These are phyloP conservation scores for Thamnophis elegans DNA, from an alignment of 2,797 vertebrate species.

Conservation along the genomic window DNA sequence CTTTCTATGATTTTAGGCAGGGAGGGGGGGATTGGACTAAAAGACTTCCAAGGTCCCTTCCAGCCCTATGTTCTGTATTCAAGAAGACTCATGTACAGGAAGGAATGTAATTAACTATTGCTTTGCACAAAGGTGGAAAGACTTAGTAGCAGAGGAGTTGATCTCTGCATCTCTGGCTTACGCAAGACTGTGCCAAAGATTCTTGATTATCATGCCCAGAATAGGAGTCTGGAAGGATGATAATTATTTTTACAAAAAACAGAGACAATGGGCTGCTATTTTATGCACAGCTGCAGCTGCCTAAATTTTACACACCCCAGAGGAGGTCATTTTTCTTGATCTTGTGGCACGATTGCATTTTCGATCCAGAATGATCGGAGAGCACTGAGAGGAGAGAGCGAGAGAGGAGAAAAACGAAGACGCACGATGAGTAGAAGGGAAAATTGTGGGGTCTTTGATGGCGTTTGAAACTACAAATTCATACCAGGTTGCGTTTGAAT, in stretches of 20 bases:
- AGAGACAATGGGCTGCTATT: background rate
- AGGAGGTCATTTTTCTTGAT: background rate
- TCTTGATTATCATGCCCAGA: background rate
- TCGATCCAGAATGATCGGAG: background rate
- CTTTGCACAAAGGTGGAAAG: background rate
- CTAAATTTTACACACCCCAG: background rate
- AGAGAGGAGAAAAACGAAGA: background rate
- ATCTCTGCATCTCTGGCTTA: background rate
- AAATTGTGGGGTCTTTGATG: background rate
- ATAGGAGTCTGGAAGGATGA: background rate
- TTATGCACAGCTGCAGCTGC: background rate
- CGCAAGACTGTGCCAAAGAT: background rate
- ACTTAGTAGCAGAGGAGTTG: background rate
- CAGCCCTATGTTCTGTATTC: background rate
- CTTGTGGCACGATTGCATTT: background rate
- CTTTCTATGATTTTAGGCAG: no score
- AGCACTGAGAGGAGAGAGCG: background rate
- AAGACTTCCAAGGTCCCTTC: no score
- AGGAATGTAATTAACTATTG: background rate
- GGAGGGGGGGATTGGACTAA: no score
- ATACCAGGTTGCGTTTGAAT: background rate
- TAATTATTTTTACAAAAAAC: background rate
- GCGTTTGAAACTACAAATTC: background rate
- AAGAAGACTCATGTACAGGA: background rate
- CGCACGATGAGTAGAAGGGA: fast-evolving